Evolutionary conservation across 1,140 invertebrate species (phyloP), one percentile per base, ranked within the genome.

Genomic region (Zaprionus vittiger): DNA sequence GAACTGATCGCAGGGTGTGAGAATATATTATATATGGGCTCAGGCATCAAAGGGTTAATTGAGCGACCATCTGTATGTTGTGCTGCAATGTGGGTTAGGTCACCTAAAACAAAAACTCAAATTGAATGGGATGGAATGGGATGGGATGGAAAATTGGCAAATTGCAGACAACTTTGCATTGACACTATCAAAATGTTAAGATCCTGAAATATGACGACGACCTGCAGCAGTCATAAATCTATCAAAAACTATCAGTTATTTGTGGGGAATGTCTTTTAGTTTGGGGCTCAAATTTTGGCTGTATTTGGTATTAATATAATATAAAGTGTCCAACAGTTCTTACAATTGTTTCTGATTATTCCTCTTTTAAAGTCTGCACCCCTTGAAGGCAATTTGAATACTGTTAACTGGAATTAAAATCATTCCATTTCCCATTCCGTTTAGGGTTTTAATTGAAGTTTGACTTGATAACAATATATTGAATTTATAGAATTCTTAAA

Each of bases 21-120:
- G 65, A 59, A 67, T 56, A 56, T 83, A 31, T 31, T 83, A 31
- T 31, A 65, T 74, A 81, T 78, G 81, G 60, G 49, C 24, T 55
- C 28, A 63, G 54, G 74, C 54, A 68, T 9, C 78, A 81, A 84
- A 84, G 82, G 82, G 82, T 84, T 86, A 84, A 84, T 84, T 85
- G 82, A 12, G 70, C 61, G 69, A 63, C 66, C 56, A 78, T 78
- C 63, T 57, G 52, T 34, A 14, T 4, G 26, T 6, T 38, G 20
- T 12, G 22, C 17, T 34, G 37, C 14, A 12, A 11, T 20, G 11
- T 52, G 17, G 47, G 47, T 14, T 6, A 26, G 49, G 24, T 15
- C 9, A 38, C 14, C 11, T 12, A 28, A 31, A 59, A 9, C 20
- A 15, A 17, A 59, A 59, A 17, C 15, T 31, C 71, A 41, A 37